Base-by-base conservation (phyloP, 2,113 vertebrate genomes). In the Rattus norvegicus region DNA sequence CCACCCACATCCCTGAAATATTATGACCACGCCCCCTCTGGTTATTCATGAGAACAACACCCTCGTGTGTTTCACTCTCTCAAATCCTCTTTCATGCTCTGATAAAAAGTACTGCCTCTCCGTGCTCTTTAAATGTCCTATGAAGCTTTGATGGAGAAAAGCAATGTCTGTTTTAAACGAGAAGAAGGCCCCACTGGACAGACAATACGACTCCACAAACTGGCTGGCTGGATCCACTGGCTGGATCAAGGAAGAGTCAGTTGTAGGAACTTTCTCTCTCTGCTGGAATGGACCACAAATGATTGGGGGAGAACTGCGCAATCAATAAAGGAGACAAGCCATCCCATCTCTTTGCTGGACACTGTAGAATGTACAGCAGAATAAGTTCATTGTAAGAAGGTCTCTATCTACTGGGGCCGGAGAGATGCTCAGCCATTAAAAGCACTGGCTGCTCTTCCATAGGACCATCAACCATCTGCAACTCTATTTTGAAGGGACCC, bases 11-110 rank as follows among this genome's bases (percentile, higher is more conserved):
- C 17, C 0, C 69, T 17, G 69, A 16, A n/a, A 72, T 72, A n/a
- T n/a, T 72, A 17, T 8, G 33, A 91, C 24, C 19, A 6, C 2
- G 43, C 79, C 7, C 3, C 56, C 73, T 90, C 92, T 90, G 61
- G 88, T 79, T 56, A 75, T 86, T 88, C 17, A 0, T 26, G 43
- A n/a, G 22, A 94, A 33, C 16, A 86, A 49, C 70, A n/a, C 4
- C 39, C 77, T 89, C 52, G 7, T 72, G 86, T 65, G 59, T 79
- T 80, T 92, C 73, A 49, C 88, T 87, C 63, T 88, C 86, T 76
- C 92, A 49, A 47, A 94, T 73, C 54, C 36, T 76, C 43, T 94
- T 87, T 84, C 94, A 93, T 59, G 61, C 0, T 89, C 88, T 76
- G 79, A 47, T 95, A 70, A 63, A 63, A 89, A 92, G 52, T 80